Base-by-base conservation (phyloP, 2,113 vertebrate genomes). In the Trematocara macrostoma region DNA sequence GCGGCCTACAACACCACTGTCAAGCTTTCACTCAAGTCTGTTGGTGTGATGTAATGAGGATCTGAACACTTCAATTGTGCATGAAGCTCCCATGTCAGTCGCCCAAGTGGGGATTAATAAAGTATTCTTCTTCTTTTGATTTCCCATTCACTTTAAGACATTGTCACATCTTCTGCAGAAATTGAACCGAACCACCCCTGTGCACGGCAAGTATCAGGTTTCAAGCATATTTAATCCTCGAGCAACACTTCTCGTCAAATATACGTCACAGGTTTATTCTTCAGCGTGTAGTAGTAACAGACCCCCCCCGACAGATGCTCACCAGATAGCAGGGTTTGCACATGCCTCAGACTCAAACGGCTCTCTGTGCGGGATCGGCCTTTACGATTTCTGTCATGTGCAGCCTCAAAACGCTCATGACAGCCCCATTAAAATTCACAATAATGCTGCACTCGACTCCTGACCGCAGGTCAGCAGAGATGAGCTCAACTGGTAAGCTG, bases 391-490 rank as follows among this genome's bases (percentile, higher is more conserved):
- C 84, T 83, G 64, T 91, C 79, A 45, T 87, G 82, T 82, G 34
- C 49, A 12, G 59, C 59, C 53, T 86, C 40, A 81, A 23, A 90
- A 45, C 11, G 12, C 81, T 88, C 59, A 29, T 83, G 53, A 29
- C 45, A 29, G 20, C 40, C 67, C 52, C 79, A 61, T 26, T 85
- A 64, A 88, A 69, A 80, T 83, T 78, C 18, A 40, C 79, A 79
- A 78, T 82, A 82, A 69, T 82, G 31, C 69, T 10, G 69, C 56
- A 49, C 79, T 40, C 47, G 56, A 83, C 88, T 89, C 34, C 71
- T 92, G 89, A 93, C 91, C 53, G 2, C 8, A 86, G 92, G 84
- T 90, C 89, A 87, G 83, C 78, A 26, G 88, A 59, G 86, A 93
- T 79, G 93, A 89, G 86, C 91, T 47, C 86, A 86, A 34, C 80